Evolutionary conservation across 2,113 vertebrate genomes (phyloP).

Genomic region (Marmota flaviventris): DNA sequence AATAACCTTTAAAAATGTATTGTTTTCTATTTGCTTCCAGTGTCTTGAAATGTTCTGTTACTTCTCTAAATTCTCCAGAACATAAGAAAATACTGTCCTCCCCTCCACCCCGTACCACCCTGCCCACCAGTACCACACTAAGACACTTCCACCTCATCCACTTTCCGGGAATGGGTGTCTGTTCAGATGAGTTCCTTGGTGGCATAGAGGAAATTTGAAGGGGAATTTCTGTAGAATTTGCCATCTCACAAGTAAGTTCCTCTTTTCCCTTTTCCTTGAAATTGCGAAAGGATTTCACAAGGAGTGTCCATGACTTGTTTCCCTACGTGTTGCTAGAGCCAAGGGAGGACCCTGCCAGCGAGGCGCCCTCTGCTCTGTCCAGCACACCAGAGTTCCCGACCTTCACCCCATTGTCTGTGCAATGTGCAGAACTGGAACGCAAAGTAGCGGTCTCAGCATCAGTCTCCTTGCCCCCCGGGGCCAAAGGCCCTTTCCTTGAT

Average conservation of each 20-base stretch:
- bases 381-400: not conserved
- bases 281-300: not conserved
- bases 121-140: not conserved
- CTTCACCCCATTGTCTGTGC: conserved; percentile 52
- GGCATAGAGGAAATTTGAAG: not conserved
- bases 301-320: not conserved
- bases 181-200: not conserved
- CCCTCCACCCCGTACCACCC: not conserved
- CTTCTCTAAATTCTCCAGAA: conserved; percentile 26
- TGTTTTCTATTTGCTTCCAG: conserved; percentile 24
- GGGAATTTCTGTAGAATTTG: not conserved
- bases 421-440: conserved; percentile 11
- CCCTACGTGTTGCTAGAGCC: not conserved
- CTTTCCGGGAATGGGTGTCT: not conserved
- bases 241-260: not conserved
- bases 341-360: not conserved
- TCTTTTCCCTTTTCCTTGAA: not conserved
- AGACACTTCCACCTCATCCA: not conserved
- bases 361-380: conserved; percentile 16
- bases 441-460: conserved; percentile 31
- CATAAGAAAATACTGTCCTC: not conserved
- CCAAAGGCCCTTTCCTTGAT: conserved; percentile 58
- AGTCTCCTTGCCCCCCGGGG: not conserved
- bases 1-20: not conserved
- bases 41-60: conserved; percentile 4